phyloP scores from a whole-genome alignment of 2,888 invertebrate genomes.

The Ophonus ardosiacus region DNA sequence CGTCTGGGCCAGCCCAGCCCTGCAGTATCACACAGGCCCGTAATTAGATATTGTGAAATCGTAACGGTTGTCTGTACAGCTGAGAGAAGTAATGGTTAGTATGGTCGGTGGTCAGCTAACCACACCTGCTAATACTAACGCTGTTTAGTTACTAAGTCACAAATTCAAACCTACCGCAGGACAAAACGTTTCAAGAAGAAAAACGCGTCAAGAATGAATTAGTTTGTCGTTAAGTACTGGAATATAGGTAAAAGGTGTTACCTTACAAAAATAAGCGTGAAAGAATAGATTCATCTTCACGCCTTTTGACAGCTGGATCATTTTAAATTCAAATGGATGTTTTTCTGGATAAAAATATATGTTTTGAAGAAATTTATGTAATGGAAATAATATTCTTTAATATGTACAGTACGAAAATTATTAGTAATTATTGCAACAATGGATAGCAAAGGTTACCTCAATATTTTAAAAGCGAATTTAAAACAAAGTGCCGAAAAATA shows the following conservation, averaged over 20 bases:
- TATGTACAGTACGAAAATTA: too few relatives aligned
- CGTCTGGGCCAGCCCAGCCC: neutral
- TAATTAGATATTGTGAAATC: neutral
- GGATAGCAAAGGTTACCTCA: too few relatives aligned
- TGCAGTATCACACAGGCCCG: neutral
- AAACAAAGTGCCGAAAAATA: too few relatives aligned
- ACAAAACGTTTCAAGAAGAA: neutral
- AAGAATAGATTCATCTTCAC: neutral
- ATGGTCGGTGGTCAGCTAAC: neutral
- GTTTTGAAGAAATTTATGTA: neutral
- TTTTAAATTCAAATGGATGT: neutral
- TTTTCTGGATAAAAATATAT: neutral
- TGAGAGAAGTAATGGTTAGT: neutral
- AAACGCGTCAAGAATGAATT: neutral
- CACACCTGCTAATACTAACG: neutral
- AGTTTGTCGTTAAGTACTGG: neutral
- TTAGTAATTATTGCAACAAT: too few relatives aligned
- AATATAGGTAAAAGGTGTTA: neutral
- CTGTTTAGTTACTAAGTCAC: conserved; percentile 7
- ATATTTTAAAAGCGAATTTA: too few relatives aligned
- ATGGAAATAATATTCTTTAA: too few relatives aligned
- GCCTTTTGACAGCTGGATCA: neutral
- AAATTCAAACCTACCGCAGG: neutral
- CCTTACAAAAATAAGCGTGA: neutral
- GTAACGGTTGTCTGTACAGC: neutral